A percentile compares a stretch with the other conserved stretches of the same genome.
Conservation (phyloP, 2,797 vertebrate species). For the Fringilla coelebs region DNA sequence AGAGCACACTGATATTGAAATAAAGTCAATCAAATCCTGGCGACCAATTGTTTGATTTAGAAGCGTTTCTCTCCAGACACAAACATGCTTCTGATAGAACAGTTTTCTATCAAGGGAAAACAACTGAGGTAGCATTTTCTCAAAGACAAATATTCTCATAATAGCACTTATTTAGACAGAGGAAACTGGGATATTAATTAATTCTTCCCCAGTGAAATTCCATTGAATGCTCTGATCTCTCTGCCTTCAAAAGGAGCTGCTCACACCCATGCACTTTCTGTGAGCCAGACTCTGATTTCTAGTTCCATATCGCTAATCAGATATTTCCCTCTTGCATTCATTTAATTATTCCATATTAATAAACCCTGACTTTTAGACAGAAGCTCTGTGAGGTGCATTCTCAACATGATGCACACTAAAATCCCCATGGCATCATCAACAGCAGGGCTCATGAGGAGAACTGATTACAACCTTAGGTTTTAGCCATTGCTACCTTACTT, state of each 20-base stretch:
- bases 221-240: not conserved
- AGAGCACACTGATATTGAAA: not conserved
- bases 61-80: not conserved
- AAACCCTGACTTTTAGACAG: slow-evolving; percentile 36
- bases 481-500: not conserved
- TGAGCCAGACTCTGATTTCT: not conserved
- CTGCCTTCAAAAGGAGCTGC: not conserved
- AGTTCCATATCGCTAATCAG: not conserved
- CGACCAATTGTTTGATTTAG: not conserved
- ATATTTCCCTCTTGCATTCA: not conserved
- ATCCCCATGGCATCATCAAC: not conserved
- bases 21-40: not conserved
- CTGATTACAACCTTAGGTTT: not conserved
- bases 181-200: not conserved
- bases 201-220: not conserved
- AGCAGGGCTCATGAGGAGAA: not conserved
- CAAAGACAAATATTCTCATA: not conserved
- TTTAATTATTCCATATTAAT: slow-evolving; percentile 39
- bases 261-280: not conserved
- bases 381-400: not conserved
- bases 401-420: not conserved
- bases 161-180: not conserved
- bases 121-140: not conserved
- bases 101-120: not conserved
- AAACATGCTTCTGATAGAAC: not conserved